A percentile compares a stretch with the other conserved stretches of the same genome.
These are phyloP conservation scores for Elysia crispata DNA, from an alignment of 2,888 invertebrate species.

Conservation along the genomic window DNA sequence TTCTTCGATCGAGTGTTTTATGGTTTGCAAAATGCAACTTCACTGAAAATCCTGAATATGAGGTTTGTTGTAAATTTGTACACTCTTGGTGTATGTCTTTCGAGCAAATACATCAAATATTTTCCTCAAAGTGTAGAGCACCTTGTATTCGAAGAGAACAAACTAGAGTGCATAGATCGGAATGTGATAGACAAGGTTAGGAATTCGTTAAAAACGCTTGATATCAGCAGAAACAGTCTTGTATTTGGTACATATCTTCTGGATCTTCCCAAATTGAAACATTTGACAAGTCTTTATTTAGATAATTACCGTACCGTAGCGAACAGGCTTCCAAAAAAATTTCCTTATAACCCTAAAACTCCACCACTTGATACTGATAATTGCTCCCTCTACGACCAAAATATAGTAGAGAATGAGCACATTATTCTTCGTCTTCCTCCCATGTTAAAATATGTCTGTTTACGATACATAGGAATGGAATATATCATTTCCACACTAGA, in stretches of 20 bases:
- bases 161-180: constrained; percentile 23
- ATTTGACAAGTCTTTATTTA: neutral
- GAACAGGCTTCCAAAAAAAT: too few relatives aligned
- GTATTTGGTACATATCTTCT: constrained; percentile 19
- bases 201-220: neutral
- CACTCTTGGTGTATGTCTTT: constrained; percentile 3
- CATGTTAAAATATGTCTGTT: neutral
- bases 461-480: neutral
- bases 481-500: constrained; percentile 9
- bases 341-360: too few relatives aligned
- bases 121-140: constrained; percentile 11
- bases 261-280: constrained; percentile 12
- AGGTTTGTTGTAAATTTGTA: constrained; percentile 10
- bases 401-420: neutral
- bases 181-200: neutral
- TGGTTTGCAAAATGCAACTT: neutral
- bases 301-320: neutral
- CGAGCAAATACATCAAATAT: neutral
- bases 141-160: constrained; percentile 10
- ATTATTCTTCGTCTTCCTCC: constrained; percentile 25
- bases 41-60: neutral
- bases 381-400: neutral
- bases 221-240: constrained; percentile 10
- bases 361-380: neutral
- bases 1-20: neutral